phyloP scores from a whole-genome alignment of 2,888 invertebrate species.

The Ischnura elegans region DNA sequence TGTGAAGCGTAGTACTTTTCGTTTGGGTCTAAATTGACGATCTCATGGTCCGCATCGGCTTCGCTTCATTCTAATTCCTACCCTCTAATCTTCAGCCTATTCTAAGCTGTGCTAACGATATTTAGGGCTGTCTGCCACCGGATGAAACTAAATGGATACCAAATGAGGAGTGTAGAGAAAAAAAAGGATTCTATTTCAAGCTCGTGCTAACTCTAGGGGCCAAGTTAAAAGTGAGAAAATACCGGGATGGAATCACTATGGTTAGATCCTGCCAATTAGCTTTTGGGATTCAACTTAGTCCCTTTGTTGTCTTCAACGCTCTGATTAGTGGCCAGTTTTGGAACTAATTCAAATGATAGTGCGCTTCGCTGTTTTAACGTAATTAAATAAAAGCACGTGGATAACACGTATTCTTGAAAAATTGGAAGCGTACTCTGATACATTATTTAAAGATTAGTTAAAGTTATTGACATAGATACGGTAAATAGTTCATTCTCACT shows the following conservation, averaged over 20 bases:
- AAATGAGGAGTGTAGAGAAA: not conserved
- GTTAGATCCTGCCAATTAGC: too few relatives aligned
- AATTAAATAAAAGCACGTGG: too few relatives aligned
- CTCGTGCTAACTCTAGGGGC: not conserved
- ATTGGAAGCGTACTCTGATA: too few relatives aligned
- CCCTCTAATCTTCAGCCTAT: not conserved
- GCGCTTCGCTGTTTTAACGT: too few relatives aligned
- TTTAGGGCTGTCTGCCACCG: not conserved
- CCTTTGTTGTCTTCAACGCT: not conserved
- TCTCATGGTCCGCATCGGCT: not conserved
- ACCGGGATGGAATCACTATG: not conserved
- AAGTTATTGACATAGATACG: too few relatives aligned
- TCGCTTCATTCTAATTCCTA: not conserved
- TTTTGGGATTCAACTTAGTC: too few relatives aligned
- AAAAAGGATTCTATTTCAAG: not conserved
- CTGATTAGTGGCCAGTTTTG: not conserved
- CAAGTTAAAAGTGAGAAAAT: not conserved
- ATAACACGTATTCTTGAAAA: too few relatives aligned
- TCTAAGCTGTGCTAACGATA: not conserved
- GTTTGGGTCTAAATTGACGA: not conserved
- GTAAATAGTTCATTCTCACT: too few relatives aligned
- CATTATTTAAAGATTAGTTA: too few relatives aligned
- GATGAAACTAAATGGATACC: not conserved
- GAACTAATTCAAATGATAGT: not conserved
- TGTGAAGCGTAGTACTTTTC: too few relatives aligned